Base-by-base conservation (phyloP, 2,888 invertebrate genomes). In the Panopea generosa region DNA sequence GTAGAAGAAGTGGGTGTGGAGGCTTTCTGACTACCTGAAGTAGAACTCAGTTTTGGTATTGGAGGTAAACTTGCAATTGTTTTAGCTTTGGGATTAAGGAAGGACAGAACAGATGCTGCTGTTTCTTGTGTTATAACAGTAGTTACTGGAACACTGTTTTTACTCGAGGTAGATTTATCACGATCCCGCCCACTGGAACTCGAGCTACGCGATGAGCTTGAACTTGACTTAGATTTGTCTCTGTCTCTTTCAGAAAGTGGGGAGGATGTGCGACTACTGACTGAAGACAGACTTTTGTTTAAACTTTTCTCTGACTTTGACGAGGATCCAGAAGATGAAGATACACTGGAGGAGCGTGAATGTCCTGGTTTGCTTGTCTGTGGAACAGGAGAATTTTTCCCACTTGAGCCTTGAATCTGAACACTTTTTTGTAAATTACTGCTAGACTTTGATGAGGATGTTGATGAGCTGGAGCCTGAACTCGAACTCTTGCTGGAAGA, bases 21-120 rank as follows among this genome's bases (percentile, higher is more conserved):
- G 22, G 68, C 77, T 65, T 69, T 68, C 43, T 53, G 68, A 22
- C 56, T 47, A 26, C 70, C 67, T 9, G 83, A 38, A 18, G 83
- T 73, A 62, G 86, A 84, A 55, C 86, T 85, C 49, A 85, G 74
- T 73, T 88, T 88, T 20, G 89, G 89, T 63, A 89, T 89, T 45
- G 86, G 84, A 16, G 89, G 88, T 56, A 89, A 78, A 68, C 85
- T 87, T 18, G 88, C 86, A n/a, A 89, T 85, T 40, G 85, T 87
- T 73, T 85, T 87, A 14, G 84, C 83, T 53, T 87, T 85, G 9
- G 88, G 87, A 56, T 88, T 88, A 9, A 89, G 77, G 72, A 88
- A 87, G 38, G 85, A 85, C 50, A 88, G 82, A 43, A 89, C 83
- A 50, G 86, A 84, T 16, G 85, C 80, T 22, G 85, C 82, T 43